These are phyloP conservation scores for Cosmia trapezina DNA, from an alignment of 2,888 invertebrate species.

Conservation along the genomic window DNA sequence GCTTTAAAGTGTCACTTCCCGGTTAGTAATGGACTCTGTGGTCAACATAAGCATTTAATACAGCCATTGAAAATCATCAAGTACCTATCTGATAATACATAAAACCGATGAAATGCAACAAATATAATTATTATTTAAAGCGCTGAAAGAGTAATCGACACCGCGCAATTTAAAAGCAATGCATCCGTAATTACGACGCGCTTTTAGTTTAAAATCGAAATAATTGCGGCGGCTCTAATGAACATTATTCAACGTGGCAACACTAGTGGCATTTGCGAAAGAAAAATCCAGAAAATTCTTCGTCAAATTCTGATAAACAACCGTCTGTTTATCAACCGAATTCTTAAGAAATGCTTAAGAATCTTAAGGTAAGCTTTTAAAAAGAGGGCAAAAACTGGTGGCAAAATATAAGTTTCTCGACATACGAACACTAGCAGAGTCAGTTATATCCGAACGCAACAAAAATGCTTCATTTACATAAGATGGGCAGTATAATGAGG, in stretches of 20 bases:
- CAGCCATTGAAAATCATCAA: background rate
- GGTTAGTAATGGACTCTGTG: background rate
- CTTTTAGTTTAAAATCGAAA: slow-evolving; percentile 44
- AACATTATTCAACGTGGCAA: slow-evolving; percentile 34
- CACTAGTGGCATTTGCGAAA: background rate
- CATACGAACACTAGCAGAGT: background rate
- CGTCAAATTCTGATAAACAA: background rate
- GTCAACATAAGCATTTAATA: background rate
- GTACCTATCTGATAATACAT: background rate
- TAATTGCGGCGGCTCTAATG: slow-evolving; percentile 46
- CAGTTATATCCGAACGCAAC: slow-evolving; percentile 33
- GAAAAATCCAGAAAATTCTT: background rate
- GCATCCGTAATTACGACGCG: slow-evolving; percentile 32
- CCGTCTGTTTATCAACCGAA: background rate
- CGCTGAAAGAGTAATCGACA: slow-evolving; percentile 28
- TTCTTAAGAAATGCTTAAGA: background rate
- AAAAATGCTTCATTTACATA: slow-evolving; percentile 57
- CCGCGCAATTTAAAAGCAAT: slow-evolving; percentile 43
- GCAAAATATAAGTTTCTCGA: slow-evolving; percentile 21
- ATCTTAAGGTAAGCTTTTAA: background rate
- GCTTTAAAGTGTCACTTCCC: background rate
- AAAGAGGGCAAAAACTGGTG: background rate
- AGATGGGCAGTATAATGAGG: slow-evolving; percentile 60
- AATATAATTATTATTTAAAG: slow-evolving; percentile 16
- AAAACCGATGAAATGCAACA: slow-evolving; percentile 20